Conservation (phyloP, 2,888 invertebrate genomes). For the Danaus chrysippus region DNA sequence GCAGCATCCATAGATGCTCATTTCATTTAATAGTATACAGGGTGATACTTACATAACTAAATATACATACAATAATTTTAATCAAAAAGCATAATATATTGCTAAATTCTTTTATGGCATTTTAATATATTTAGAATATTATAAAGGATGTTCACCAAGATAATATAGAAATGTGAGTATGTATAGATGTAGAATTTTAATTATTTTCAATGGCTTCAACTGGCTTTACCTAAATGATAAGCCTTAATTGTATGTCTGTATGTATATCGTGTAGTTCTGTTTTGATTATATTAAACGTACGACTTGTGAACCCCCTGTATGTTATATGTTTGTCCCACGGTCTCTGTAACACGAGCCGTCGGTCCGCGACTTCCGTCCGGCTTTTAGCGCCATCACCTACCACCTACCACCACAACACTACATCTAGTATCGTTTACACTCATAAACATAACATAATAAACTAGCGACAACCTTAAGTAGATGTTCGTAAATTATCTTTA, state of each 20-base stretch:
- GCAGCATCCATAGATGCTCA: constrained; percentile 59
- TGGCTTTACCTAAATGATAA: not conserved
- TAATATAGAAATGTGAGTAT: too few species aligned
- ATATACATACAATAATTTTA: not conserved
- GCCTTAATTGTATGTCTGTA: not conserved
- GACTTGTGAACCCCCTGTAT: constrained; percentile 52
- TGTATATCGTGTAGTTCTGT: not conserved
- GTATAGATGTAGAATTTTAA: too few species aligned
- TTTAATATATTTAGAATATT: too few species aligned
- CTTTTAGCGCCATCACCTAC: constrained; percentile 74
- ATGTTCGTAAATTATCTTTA: too few species aligned
- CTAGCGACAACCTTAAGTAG: too few species aligned
- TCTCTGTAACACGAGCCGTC: constrained; percentile 70
- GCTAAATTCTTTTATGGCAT: not conserved
- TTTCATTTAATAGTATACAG: constrained; percentile 71
- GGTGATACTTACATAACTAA: constrained; percentile 38
- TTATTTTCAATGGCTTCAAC: too few species aligned
- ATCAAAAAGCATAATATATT: not conserved
- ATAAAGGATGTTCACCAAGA: too few species aligned
- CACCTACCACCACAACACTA: constrained; percentile 40
- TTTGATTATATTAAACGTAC: not conserved
- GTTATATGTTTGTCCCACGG: constrained; percentile 72
- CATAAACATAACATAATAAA: constrained; percentile 5
- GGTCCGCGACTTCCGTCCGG: constrained; percentile 77
- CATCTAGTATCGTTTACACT: constrained; percentile 27